A percentile compares a stretch with the other conserved stretches of the same genome.
Conservation (phyloP, 2,113 vertebrate species). For the Capreolus pygargus region DNA sequence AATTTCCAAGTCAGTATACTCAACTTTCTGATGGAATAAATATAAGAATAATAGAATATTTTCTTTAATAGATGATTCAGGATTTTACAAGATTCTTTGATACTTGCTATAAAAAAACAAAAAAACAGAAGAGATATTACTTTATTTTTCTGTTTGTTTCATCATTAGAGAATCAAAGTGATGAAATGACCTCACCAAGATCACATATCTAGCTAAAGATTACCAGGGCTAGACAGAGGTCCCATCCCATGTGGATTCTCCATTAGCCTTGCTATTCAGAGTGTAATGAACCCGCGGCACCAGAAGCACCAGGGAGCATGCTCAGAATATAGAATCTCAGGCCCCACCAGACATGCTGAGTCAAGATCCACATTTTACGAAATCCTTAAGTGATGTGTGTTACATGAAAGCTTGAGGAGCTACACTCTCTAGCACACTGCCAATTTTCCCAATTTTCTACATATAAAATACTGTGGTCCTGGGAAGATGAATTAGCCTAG, state of each 20-base stretch:
- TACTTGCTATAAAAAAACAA: background rate
- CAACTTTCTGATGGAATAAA: background rate
- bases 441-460: background rate
- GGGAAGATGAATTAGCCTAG: background rate
- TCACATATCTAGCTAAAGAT: background rate
- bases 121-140: background rate
- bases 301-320: too few relatives aligned
- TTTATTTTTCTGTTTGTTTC: background rate
- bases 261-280: background rate
- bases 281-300: fast-evolving
- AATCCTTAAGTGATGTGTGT: background rate
- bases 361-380: background rate
- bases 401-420: background rate
- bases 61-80: background rate
- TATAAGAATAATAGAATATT: background rate
- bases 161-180: background rate
- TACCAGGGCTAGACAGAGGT: background rate
- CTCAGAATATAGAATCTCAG: background rate
- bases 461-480: background rate
- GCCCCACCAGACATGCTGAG: background rate
- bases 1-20: background rate
- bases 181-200: background rate
- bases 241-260: background rate
- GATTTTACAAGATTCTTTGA: background rate
- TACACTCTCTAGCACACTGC: background rate